phyloP scores from a whole-genome alignment of 2,888 invertebrate genomes.

The Synanthedon andrenaeformis region DNA sequence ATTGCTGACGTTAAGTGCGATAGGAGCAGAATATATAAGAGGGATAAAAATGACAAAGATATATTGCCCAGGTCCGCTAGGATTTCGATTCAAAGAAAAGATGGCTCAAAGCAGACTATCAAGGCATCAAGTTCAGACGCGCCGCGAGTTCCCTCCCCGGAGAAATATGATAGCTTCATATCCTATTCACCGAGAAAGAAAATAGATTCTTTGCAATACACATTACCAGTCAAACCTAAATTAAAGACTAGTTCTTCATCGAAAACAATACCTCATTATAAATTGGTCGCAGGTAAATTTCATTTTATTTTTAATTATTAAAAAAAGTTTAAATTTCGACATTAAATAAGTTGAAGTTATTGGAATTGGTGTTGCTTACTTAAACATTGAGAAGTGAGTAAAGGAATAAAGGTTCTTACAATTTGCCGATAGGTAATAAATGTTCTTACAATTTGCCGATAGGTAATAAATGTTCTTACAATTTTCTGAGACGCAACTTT shows the following conservation, averaged over 20 bases:
- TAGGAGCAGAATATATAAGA: constrained; percentile 20
- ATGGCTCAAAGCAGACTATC: constrained; percentile 20
- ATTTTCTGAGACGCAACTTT: too few relatives aligned
- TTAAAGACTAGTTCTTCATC: constrained; percentile 4
- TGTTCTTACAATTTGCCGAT: too few relatives aligned
- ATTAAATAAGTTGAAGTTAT: too few relatives aligned
- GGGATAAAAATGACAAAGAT: constrained; percentile 25
- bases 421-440: too few relatives aligned
- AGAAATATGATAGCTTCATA: constrained; percentile 18
- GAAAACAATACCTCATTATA: constrained; percentile 42
- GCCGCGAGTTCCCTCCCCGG: constrained; percentile 19
- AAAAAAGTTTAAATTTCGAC: too few relatives aligned
- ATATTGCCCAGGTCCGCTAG: constrained; percentile 18
- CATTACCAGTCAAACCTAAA: constrained; percentile 14
- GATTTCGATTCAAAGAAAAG: constrained; percentile 17
- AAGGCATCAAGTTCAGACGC: constrained; percentile 28
- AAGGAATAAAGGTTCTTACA: too few relatives aligned
- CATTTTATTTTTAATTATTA: too few relatives aligned
- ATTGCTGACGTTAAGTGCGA: constrained; percentile 35
- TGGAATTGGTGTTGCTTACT: too few relatives aligned
- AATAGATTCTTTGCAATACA: constrained; percentile 35
- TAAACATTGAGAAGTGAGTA: too few relatives aligned
- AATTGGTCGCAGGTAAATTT: constrained; percentile 49
- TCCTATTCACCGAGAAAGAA: constrained; percentile 35
- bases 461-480: too few relatives aligned